Evolutionary conservation across 1,140 invertebrate species (phyloP).

Genomic region (Grapholita molesta): DNA sequence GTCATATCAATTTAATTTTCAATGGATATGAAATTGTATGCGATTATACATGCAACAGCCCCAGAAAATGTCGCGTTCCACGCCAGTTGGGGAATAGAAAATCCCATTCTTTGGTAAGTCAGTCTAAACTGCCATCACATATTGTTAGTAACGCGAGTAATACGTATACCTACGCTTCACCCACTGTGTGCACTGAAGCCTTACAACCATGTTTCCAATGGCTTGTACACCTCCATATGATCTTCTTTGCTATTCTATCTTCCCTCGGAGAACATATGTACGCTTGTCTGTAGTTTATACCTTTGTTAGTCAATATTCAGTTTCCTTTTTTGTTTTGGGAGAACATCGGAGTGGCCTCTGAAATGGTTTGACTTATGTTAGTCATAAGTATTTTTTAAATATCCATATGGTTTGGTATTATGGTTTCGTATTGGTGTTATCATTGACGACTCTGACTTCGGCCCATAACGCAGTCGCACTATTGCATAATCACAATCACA

Average conservation of each 20-base stretch:
- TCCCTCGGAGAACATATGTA: background rate
- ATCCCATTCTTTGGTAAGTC: no score
- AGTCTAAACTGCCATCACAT: no score
- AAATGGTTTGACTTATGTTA: background rate
- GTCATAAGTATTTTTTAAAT: background rate
- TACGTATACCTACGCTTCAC: background rate
- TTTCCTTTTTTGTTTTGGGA: background rate
- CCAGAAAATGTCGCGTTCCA: no score
- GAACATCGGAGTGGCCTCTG: background rate
- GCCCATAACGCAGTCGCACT: no score
- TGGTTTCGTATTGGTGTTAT: no score
- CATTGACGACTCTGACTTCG: no score
- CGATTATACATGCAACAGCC: no score
- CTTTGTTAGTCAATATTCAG: background rate
- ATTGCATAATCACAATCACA: no score
- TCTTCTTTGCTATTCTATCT: background rate
- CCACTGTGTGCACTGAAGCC: constrained; percentile 29
- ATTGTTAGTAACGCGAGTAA: background rate
- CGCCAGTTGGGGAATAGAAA: no score
- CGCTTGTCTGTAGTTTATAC: background rate
- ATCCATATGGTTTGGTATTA: no score
- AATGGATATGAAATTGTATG: no score
- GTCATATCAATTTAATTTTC: no score
- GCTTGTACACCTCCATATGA: constrained; percentile 23
- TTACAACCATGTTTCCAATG: constrained; percentile 27